These are phyloP conservation scores for Hydrolagus affinis DNA, from an alignment of 2,113 vertebrate genomes.

Conservation along the genomic window DNA sequence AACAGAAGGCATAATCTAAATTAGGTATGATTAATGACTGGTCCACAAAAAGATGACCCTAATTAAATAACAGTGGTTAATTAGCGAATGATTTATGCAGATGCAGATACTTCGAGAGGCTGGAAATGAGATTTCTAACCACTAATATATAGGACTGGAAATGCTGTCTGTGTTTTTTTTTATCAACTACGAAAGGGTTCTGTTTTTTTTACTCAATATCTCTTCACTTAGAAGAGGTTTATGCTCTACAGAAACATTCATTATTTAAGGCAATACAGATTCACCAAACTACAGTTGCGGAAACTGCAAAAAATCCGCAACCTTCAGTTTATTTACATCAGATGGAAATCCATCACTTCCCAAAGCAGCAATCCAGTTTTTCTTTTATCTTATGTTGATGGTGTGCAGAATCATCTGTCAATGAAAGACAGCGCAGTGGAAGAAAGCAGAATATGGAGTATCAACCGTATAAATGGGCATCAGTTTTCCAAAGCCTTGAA, in stretches of 20 bases:
- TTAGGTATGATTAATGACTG: slow-evolving; percentile 69
- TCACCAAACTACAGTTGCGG: neutral
- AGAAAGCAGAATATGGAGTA: neutral
- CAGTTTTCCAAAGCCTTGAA: neutral
- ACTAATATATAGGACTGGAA: slow-evolving; percentile 37
- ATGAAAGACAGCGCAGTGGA: neutral
- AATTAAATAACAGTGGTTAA: slow-evolving; percentile 85
- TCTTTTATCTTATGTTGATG: neutral
- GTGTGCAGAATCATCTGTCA: neutral
- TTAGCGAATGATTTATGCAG: slow-evolving; percentile 66
- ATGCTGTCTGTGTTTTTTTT: slow-evolving; percentile 36
- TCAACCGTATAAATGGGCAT: neutral
- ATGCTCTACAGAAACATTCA: neutral
- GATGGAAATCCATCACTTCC: neutral
- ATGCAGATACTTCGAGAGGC: slow-evolving; percentile 56
- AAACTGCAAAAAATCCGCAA: neutral
- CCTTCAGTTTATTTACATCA: neutral
- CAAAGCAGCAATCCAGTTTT: neutral
- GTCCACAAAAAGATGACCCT: slow-evolving; percentile 56
- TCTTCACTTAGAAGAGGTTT: neutral
- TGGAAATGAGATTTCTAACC: slow-evolving; percentile 46
- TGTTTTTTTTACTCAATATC: neutral
- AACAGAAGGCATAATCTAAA: slow-evolving; percentile 52
- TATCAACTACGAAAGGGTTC: neutral
- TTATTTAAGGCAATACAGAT: neutral